A percentile compares a stretch with the other conserved stretches of the same genome.
These are phyloP conservation scores for Auanema freiburgensis DNA, from an alignment of 2,888 invertebrate species.

Conservation along the genomic window DNA sequence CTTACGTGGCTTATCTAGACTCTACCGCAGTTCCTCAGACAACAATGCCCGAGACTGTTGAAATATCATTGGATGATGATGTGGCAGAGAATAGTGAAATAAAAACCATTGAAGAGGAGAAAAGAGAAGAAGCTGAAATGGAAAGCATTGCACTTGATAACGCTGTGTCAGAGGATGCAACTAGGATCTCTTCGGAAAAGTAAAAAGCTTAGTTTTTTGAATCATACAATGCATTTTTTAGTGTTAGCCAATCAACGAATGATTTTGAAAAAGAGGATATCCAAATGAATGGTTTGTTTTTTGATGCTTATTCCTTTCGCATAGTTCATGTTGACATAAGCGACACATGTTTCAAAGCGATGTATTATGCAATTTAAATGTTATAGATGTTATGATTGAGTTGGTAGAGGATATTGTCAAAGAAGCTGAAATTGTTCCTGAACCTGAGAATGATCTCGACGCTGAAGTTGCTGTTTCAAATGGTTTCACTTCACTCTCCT, in stretches of 20 bases:
- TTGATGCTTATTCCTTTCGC: too few relatives aligned
- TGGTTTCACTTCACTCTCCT: too few relatives aligned
- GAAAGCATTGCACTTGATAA: constrained; percentile 20
- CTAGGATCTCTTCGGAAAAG: constrained; percentile 1
- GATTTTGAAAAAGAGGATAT: background rate
- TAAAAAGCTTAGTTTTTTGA: background rate
- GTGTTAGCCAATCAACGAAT: background rate
- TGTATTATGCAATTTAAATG: too few relatives aligned
- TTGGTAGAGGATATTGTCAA: too few relatives aligned
- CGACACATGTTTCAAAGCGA: too few relatives aligned
- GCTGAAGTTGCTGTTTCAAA: too few relatives aligned
- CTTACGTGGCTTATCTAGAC: background rate
- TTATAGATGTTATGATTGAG: too few relatives aligned
- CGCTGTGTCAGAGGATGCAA: constrained; percentile 7
- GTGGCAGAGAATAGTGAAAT: background rate
- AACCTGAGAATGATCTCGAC: too few relatives aligned
- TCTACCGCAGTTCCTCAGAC: background rate
- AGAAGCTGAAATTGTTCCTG: too few relatives aligned
- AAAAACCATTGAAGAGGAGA: constrained; percentile 19
- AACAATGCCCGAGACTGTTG: background rate
- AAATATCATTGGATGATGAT: background rate
- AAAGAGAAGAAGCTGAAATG: constrained; percentile 18
- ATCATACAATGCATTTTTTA: background rate
- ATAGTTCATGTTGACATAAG: too few relatives aligned
- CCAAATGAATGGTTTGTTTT: too few relatives aligned